These are phyloP conservation scores for Morpho deidamia DNA, from an alignment of 2,888 invertebrate species.

Conservation along the genomic window DNA sequence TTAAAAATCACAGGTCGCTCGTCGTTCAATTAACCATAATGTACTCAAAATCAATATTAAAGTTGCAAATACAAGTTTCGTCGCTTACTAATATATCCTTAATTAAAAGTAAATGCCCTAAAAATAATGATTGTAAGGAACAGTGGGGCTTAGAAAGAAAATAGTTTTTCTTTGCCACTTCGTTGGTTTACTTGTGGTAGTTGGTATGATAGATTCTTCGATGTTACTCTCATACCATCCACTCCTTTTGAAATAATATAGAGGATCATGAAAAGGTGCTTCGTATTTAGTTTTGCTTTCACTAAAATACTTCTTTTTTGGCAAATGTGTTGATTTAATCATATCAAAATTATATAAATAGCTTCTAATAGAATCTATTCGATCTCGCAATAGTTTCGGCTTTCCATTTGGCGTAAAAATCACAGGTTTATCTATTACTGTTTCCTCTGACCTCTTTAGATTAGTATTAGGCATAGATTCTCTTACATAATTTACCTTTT, in stretches of 20 bases:
- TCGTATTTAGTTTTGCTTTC: slow-evolving; percentile 2
- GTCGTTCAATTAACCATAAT: no score
- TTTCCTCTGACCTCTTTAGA: slow-evolving; percentile 3
- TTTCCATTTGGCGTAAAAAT: slow-evolving; percentile 26
- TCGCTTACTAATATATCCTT: no score
- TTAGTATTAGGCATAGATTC: slow-evolving; percentile 14
- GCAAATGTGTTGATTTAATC: slow-evolving; percentile 8
- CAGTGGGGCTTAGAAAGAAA: slow-evolving; percentile 62
- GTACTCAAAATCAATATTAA: no score
- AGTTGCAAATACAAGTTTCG: no score
- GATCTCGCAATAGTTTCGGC: slow-evolving; percentile 37
- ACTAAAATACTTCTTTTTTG: neutral
- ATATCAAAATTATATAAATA: slow-evolving; percentile 33
- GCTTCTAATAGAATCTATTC: slow-evolving; percentile 37
- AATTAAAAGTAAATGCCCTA: slow-evolving; percentile 23
- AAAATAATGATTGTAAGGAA: slow-evolving; percentile 50
- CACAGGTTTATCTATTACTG: slow-evolving; percentile 30
- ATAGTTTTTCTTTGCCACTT: slow-evolving; percentile 44
- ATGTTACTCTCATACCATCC: slow-evolving; percentile 19
- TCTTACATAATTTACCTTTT: slow-evolving; percentile 33
- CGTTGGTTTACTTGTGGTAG: slow-evolving; percentile 21
- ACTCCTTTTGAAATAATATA: slow-evolving; percentile 26
- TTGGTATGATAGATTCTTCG: slow-evolving; percentile 16
- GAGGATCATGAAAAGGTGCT: slow-evolving; percentile 10
- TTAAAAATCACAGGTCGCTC: no score